Percentiles rank a stretch among this genome's conserved stretches.
Evolutionary conservation across 2,113 vertebrate species (phyloP).

Genomic region (Centropristis striata): DNA sequence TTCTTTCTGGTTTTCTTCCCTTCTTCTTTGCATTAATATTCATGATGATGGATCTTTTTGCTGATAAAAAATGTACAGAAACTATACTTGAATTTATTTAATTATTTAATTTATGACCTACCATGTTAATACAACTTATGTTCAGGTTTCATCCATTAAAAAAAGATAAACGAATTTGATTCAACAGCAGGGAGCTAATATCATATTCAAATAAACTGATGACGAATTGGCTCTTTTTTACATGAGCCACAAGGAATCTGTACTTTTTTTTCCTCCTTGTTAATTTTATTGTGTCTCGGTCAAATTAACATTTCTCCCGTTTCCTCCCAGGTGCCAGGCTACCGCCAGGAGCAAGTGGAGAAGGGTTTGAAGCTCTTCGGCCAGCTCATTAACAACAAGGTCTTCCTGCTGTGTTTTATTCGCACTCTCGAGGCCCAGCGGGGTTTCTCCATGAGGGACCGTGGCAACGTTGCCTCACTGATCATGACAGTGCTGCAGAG

Average conservation of each 20-base stretch:
- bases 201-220: constrained; percentile 17
- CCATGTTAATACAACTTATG: too few species aligned
- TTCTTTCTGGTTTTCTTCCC: background rate
- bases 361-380: constrained; percentile 97
- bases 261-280: background rate
- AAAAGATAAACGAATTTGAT: background rate
- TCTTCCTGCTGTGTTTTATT: constrained; percentile 96
- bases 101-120: constrained; percentile 1
- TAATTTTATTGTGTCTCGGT: constrained; percentile 17
- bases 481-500: constrained; percentile 98
- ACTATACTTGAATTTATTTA: background rate
- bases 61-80: constrained; percentile 8
- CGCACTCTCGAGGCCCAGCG: constrained; percentile 96
- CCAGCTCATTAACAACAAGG: constrained; percentile 98
- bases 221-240: constrained; percentile 17
- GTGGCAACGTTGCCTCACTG: constrained; percentile 96
- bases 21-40: background rate
- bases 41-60: constrained; percentile 12
- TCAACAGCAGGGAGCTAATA: background rate
- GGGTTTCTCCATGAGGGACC: constrained; percentile 98
- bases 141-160: background rate
- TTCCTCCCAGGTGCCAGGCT: constrained; percentile 92
- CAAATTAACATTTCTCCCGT: constrained; percentile 41
- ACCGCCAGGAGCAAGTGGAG: constrained; percentile 96
- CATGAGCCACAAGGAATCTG: constrained; percentile 1